These are phyloP conservation scores for Petrophora chlorosata DNA, from an alignment of 2,888 invertebrate genomes.

Conservation along the genomic window DNA sequence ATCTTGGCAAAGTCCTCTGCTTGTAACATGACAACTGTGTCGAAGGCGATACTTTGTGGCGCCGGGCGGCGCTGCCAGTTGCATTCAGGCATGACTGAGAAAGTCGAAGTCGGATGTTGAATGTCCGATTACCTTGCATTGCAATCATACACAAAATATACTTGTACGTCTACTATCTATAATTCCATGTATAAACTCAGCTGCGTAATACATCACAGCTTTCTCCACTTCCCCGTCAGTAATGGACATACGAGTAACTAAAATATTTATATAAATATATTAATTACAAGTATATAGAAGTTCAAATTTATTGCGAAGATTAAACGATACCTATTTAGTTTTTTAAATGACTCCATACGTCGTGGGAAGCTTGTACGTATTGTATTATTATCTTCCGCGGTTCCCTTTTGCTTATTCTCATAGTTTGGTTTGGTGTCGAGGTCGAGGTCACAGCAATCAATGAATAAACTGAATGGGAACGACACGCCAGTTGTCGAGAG, in stretches of 20 bases:
- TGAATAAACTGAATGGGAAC: slow-evolving; percentile 30
- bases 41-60: slow-evolving; percentile 8
- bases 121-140: slow-evolving; percentile 10
- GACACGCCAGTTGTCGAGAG: slow-evolving; percentile 14
- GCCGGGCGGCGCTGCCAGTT: not conserved
- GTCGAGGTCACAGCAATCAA: slow-evolving; percentile 20
- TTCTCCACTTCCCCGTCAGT: not conserved
- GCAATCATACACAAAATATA: not conserved
- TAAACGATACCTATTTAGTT: too few species aligned
- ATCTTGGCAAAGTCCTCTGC: not conserved
- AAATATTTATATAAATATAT: too few species aligned
- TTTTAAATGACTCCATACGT: too few species aligned
- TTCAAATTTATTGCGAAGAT: too few species aligned
- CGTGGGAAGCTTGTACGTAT: not conserved
- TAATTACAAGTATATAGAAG: too few species aligned
- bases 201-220: not conserved
- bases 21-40: slow-evolving; percentile 7
- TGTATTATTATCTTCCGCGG: slow-evolving; percentile 13
- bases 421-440: slow-evolving; percentile 22
- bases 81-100: slow-evolving; percentile 15
- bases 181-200: not conserved
- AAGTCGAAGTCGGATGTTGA: slow-evolving; percentile 11
- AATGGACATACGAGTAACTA: too few species aligned
- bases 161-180: not conserved
- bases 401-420: slow-evolving; percentile 25